Evolutionary conservation across 2,888 invertebrate genomes (phyloP).

Genomic region (Cheilosia impressa): DNA sequence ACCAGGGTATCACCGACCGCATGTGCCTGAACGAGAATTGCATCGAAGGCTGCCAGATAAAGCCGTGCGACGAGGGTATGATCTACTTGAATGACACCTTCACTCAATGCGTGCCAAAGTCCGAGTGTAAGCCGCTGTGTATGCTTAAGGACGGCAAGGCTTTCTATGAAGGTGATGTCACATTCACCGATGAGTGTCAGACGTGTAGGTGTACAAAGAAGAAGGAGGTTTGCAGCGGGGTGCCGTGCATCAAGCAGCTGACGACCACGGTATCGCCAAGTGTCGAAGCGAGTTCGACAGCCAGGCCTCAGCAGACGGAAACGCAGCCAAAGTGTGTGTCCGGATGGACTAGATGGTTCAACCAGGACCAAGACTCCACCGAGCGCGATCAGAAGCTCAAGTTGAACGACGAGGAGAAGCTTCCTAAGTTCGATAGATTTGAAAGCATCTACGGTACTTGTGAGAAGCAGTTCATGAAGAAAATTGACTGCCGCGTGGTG

Average conservation of each 20-base stretch:
- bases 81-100: conserved; percentile 89
- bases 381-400: conserved; percentile 77
- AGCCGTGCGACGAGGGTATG: conserved; percentile 89
- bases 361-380: conserved; percentile 82
- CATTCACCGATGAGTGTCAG: conserved; percentile 91
- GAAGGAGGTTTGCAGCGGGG: conserved; percentile 88
- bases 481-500: conserved; percentile 91
- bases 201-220: conserved; percentile 91
- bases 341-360: conserved; percentile 94
- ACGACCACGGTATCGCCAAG: conserved; percentile 47
- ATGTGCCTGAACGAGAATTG: conserved; percentile 90
- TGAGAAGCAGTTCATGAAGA: conserved; percentile 86
- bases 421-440: conserved; percentile 81
- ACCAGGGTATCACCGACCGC: conserved; percentile 86
- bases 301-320: conserved; percentile 77
- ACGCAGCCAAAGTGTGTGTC: conserved; percentile 85
- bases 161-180: conserved; percentile 91
- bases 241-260: conserved; percentile 85
- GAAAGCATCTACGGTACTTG: conserved; percentile 85
- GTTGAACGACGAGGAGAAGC: conserved; percentile 81
- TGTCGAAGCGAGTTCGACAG: conserved; percentile 77
- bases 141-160: conserved; percentile 87
- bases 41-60: conserved; percentile 92
- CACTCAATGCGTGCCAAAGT: conserved; percentile 89
- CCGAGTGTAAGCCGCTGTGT: conserved; percentile 89